A percentile compares a stretch with the other conserved stretches of the same genome.
Conservation (phyloP, 2,888 invertebrate species). For the Ctenicera cuprea region DNA sequence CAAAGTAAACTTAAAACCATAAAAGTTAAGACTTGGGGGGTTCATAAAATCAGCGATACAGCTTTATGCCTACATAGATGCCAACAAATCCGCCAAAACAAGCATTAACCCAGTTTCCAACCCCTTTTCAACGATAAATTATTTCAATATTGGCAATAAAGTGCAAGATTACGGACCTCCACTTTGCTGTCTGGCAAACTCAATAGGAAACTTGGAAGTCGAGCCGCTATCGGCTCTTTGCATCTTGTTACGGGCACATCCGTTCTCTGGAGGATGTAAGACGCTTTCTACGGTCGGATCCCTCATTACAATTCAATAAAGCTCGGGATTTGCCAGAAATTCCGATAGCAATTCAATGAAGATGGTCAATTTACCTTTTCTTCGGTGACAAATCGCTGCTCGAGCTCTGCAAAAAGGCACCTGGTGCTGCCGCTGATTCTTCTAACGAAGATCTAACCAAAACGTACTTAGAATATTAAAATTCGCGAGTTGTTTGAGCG, state of each 20-base stretch:
- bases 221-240: constrained; percentile 14
- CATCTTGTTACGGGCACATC: constrained; percentile 12
- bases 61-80: constrained; percentile 4
- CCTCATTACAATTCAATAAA: background rate
- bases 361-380: constrained; percentile 5
- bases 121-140: constrained; percentile 8
- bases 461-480: background rate
- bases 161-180: constrained; percentile 36
- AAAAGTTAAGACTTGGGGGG: background rate
- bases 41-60: constrained; percentile 20
- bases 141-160: constrained; percentile 37
- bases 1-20: background rate
- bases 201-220: constrained; percentile 4
- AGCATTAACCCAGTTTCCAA: constrained; percentile 39
- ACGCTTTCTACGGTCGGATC: background rate
- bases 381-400: background rate
- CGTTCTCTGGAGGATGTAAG: constrained; percentile 1
- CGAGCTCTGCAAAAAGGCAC: constrained; percentile 9
- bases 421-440: background rate
- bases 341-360: constrained; percentile 3
- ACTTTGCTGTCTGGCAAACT: constrained; percentile 29
- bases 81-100: constrained; percentile 23
- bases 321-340: background rate
- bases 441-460: background rate
- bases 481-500: constrained; percentile 1